Percentiles rank a stretch among this genome's conserved stretches.
These are phyloP conservation scores for Aporophyla nigra DNA, from an alignment of 2,888 invertebrate genomes.

Conservation along the genomic window DNA sequence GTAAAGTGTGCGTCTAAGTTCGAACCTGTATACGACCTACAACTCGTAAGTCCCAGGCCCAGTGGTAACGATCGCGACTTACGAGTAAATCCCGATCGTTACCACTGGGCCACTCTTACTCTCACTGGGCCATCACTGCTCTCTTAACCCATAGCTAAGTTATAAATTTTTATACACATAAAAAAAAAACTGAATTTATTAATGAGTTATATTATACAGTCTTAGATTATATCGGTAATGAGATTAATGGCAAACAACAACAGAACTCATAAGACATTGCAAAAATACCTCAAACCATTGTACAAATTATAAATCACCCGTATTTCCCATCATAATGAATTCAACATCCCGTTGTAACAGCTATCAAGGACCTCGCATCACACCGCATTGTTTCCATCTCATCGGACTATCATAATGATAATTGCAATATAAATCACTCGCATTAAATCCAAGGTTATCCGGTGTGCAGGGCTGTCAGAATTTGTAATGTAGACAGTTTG, in stretches of 20 bases:
- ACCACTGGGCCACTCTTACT: too few relatives aligned
- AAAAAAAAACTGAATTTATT: too few relatives aligned
- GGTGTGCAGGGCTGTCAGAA: conserved; percentile 55
- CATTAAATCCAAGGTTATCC: conserved; percentile 73
- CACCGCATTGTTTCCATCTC: conserved; percentile 66
- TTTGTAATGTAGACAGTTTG: conserved; percentile 26
- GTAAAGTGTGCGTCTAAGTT: too few relatives aligned
- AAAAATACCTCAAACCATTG: not conserved
- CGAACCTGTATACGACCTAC: too few relatives aligned
- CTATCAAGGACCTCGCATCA: conserved; percentile 58
- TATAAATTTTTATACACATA: too few relatives aligned
- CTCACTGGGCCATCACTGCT: too few relatives aligned
- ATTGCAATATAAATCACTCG: conserved; percentile 72
- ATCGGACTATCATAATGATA: conserved; percentile 68
- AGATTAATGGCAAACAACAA: not conserved
- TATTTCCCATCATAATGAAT: conserved; percentile 39
- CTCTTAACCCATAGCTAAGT: too few relatives aligned
- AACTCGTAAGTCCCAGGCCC: too few relatives aligned
- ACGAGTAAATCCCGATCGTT: too few relatives aligned
- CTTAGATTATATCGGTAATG: too few relatives aligned
- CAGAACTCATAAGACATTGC: not conserved
- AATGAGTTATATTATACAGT: too few relatives aligned
- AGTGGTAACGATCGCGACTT: too few relatives aligned
- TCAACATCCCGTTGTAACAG: conserved; percentile 52
- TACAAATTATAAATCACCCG: conserved; percentile 12